Evolutionary conservation across 2,888 invertebrate genomes (phyloP).

Genomic region (Tetheella fluctuosa): DNA sequence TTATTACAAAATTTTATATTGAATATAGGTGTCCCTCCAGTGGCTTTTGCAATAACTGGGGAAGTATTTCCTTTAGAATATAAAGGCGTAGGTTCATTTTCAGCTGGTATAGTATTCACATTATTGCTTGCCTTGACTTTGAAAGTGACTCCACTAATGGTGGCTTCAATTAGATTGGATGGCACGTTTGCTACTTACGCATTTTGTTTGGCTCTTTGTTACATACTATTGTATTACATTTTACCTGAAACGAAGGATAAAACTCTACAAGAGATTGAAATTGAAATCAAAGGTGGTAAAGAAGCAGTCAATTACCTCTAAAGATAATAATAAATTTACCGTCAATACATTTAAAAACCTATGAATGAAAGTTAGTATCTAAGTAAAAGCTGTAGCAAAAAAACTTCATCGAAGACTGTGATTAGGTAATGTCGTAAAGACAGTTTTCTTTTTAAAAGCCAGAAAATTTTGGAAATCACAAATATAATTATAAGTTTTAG

Average conservation of each 20-base stretch:
- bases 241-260: constrained; percentile 57
- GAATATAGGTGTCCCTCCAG: constrained; percentile 44
- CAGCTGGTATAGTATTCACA: constrained; percentile 44
- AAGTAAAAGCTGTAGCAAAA: no score
- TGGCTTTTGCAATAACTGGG: constrained; percentile 39
- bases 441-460: no score
- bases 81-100: constrained; percentile 42
- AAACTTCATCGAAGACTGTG: no score
- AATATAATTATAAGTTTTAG: no score
- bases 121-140: constrained; percentile 40
- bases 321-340: no score
- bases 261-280: constrained; percentile 51
- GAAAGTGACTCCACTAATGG: constrained; percentile 49
- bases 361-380: no score
- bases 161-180: constrained; percentile 39
- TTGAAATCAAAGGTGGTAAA: constrained; percentile 38
- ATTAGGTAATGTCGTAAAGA: no score
- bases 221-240: constrained; percentile 40
- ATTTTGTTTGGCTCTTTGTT: constrained; percentile 32
- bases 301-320: no score
- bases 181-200: constrained; percentile 48
- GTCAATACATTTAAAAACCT: no score
- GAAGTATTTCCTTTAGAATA: constrained; percentile 56
- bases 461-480: no score
- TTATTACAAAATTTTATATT: constrained; percentile 42